A percentile compares a stretch with the other conserved stretches of the same genome.
Conservation (phyloP, 1,140 invertebrate genomes). For the Dermatophagoides farinae region DNA sequence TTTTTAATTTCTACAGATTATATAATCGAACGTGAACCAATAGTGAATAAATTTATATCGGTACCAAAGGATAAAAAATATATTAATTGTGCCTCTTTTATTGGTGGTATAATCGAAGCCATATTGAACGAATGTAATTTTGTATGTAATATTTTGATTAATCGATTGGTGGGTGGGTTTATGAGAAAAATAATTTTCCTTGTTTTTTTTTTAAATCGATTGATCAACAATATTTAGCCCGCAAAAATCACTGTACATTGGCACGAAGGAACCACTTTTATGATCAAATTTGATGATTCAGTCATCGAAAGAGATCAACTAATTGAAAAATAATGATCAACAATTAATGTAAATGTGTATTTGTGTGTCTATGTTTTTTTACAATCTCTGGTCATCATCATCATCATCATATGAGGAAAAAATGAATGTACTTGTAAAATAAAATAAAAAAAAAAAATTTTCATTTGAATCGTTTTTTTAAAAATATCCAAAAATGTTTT, state of each 20-base stretch:
- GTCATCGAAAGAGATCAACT: constrained; percentile 81
- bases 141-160: constrained; percentile 48
- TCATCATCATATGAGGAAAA: neutral
- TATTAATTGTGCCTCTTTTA: constrained; percentile 92
- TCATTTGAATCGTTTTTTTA: neutral
- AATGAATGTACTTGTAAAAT: neutral
- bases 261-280: constrained; percentile 97
- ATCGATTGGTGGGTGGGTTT: neutral
- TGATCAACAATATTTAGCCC: constrained; percentile 41
- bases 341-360: neutral
- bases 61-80: constrained; percentile 86
- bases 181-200: constrained; percentile 3
- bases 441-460: neutral
- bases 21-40: constrained; percentile 90
- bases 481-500: neutral
- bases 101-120: constrained; percentile 91
- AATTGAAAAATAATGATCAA: constrained; percentile 34
- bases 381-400: no score
- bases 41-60: constrained; percentile 93
- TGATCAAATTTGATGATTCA: constrained; percentile 92
- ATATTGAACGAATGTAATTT: constrained; percentile 82
- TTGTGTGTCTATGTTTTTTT: no score
- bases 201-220: neutral
- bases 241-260: constrained; percentile 91
- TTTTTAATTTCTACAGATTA: constrained; percentile 39